Evolutionary conservation across 2,888 invertebrate species (phyloP), one percentile per base, ranked within the genome.

Genomic region (Iselma pallidipennis): DNA sequence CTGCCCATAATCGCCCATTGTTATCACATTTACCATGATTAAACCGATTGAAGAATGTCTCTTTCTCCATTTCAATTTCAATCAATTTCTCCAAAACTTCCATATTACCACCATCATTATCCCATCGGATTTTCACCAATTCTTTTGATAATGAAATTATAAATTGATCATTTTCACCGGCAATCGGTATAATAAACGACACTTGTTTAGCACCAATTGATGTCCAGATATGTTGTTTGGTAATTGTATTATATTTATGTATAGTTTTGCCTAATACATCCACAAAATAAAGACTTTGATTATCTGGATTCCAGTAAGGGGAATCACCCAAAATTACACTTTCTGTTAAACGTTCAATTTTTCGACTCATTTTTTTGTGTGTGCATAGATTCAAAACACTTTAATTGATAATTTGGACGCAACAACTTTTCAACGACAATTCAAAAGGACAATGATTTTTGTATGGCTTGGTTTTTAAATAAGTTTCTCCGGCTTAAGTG

Each of bases 1-100:
- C 79, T 67, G 69, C 70, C 84, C 90, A 92, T 50, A 94, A 82
- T 57, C 91, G 83, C 12, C 93, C 93, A 2, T 81, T 79, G 7
- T 89, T 87, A 76, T 93, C 93, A 45, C 90, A 89, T 80, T 94
- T 94, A 42, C 88, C 93, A 75, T 94, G 93, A 71, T 94, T 94
- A 74, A 92, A 85, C 73, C 91, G 84, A 76, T 90, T 90, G 5
- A 72, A 80, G 1, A 76, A 70, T 28, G 81, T 68, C 26, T 68
- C 87, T 28, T 83, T 83, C 61, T 85, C 84, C 4, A 80, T 77
- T 72, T 88, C 88, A 4, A 91, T 86, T 70, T 87, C 86, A 0
- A 84, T 82, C 3, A 91, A 69, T 28, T 79, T 79, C 37, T 83
- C 80, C 37, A 52, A 56, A 1, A 85, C 73, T 6, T 86, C 81